Conservation (phyloP, 2,113 vertebrate genomes). For the Tonatia bakeri region DNA sequence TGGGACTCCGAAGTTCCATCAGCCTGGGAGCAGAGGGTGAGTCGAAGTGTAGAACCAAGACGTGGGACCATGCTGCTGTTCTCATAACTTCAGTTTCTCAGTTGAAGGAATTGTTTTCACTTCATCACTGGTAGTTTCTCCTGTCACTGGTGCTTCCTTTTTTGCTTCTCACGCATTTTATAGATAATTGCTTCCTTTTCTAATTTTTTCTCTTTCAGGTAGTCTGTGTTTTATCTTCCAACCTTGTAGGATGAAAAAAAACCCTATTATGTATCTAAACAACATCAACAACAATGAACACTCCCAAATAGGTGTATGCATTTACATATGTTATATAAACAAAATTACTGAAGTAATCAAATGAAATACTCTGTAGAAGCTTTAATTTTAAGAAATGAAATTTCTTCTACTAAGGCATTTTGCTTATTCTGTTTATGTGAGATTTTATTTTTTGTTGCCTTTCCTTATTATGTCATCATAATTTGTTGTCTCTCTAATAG, state of each 20-base stretch:
- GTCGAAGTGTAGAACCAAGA: not conserved
- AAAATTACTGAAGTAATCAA: not conserved
- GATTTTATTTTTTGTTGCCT: not conserved
- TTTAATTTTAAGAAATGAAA: not conserved
- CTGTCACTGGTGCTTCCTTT: not conserved
- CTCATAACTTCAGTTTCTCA: not conserved
- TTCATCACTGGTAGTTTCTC: not conserved
- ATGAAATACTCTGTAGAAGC: not conserved
- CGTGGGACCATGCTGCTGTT: not conserved
- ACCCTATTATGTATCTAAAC: not conserved
- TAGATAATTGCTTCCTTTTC: constrained; percentile 11
- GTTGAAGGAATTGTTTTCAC: not conserved
- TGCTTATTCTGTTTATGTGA: not conserved
- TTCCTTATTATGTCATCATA: not conserved
- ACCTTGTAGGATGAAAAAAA: not conserved
- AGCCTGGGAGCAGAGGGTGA: not conserved
- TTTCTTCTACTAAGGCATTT: not conserved
- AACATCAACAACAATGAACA: too few relatives aligned
- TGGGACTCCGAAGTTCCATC: not conserved
- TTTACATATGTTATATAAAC: not conserved
- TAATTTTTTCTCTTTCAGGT: not conserved
- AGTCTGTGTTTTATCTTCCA: not conserved
- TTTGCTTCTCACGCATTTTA: not conserved
- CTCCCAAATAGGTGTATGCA: not conserved
- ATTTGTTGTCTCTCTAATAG: not conserved